Base-by-base conservation (phyloP, 2,888 invertebrate genomes). In the Mycalesis mineus region DNA sequence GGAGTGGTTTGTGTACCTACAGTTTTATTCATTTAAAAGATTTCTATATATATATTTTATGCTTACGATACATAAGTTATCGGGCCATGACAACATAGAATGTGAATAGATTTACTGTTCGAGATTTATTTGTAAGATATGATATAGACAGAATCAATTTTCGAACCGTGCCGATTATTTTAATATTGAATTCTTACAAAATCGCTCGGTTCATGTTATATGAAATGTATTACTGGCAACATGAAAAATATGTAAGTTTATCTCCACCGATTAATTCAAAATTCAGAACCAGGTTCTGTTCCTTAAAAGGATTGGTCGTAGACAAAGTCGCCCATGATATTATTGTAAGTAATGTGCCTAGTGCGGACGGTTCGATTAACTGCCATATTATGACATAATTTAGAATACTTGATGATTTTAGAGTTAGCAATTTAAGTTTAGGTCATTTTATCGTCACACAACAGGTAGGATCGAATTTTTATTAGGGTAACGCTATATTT, bases 361-460 rank as follows among this genome's bases (percentile, higher is more conserved):
- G 81, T 79, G 84, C 84, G 80, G 82, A 84, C 83, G 88, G 84
- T 87, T 88, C 85, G 86, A 82, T 79, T 83, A 88, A 89, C 88
- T 89, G 88, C 88, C 88, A 89, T 89, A 89, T 89, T 89, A 89
- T 84, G 81, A 88, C 88, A 84, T 89, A 89, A 78, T 85, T 84
- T 88, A 85, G 82, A 77, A 72, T 82, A 84, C 79, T 78, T 84
- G 78, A 77, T 76, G 74, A 77, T 75, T 73, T 82, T 88, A 88
- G 86, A 62, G 73, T 67, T 85, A 88, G 84, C 78, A 73, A 77
- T 74, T 81, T 82, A 80, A 77, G 74, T 74, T 69, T 83, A 84
- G 76, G 81, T 84, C 72, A 78, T 82, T 81, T 78, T 73, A 77
- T 68, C 78, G 74, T 82, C 78, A 75, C 80, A 80, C 74, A 80